These are phyloP conservation scores for Fabriciana adippe DNA, from an alignment of 2,888 invertebrate genomes.

Conservation along the genomic window DNA sequence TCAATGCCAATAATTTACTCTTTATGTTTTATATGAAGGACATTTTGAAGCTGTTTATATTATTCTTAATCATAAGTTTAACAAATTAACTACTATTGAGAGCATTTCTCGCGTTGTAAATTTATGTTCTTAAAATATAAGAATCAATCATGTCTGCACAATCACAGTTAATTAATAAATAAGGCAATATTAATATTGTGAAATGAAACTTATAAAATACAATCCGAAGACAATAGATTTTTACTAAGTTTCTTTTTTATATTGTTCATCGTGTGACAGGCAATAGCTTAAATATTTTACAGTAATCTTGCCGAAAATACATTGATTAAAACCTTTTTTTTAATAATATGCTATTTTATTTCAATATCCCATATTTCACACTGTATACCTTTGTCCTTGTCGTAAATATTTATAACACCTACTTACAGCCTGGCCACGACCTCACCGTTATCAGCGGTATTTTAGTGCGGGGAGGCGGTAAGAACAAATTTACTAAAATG, in stretches of 20 bases:
- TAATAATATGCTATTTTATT: slow-evolving; percentile 7
- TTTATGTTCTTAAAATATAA: not conserved
- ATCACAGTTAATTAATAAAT: slow-evolving; percentile 14
- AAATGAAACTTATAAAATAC: not conserved
- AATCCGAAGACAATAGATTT: not conserved
- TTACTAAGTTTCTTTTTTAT: not conserved
- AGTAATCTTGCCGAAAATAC: slow-evolving; percentile 22
- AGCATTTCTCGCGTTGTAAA: no score
- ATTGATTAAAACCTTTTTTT: slow-evolving; percentile 22
- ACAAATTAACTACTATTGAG: not conserved
- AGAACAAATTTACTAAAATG: no score
- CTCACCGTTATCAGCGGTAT: no score
- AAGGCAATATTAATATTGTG: slow-evolving; percentile 8
- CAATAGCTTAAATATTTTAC: slow-evolving; percentile 15
- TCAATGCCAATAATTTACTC: not conserved
- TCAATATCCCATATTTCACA: not conserved
- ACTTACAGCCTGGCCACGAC: no score
- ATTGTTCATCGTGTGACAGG: slow-evolving; percentile 4
- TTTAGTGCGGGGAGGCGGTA: no score
- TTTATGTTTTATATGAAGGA: no score
- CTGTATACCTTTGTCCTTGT: not conserved
- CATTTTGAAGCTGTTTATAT: not conserved
- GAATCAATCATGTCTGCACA: slow-evolving; percentile 5
- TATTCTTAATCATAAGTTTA: not conserved
- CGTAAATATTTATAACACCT: no score